Conservation (phyloP, 2,113 vertebrate genomes). For the Myanophis thanlyinensis region DNA sequence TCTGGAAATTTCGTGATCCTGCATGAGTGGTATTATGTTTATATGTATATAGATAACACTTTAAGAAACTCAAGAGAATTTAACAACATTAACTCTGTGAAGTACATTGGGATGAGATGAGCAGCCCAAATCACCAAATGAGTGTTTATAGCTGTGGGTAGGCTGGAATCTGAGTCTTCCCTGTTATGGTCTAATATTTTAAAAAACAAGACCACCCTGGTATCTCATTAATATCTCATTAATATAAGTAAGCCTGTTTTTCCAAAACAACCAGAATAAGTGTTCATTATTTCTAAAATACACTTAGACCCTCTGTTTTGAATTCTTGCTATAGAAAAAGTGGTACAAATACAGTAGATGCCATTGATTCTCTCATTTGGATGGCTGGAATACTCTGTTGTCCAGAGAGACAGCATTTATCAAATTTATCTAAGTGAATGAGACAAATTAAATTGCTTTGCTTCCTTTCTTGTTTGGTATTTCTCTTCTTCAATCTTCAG, state of each 20-base stretch:
- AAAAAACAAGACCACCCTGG: background rate
- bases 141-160: background rate
- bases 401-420: background rate
- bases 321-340: background rate
- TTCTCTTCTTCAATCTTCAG: slow-evolving; percentile 6
- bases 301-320: background rate
- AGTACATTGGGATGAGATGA: background rate
- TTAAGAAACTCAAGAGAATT: background rate
- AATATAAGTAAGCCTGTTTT: background rate
- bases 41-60: no score
- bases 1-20: no score
- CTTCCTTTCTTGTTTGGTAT: background rate
- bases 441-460: slow-evolving; percentile 4
- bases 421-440: background rate
- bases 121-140: background rate
- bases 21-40: no score
- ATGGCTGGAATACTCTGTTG: background rate
- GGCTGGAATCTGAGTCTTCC: background rate
- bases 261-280: background rate
- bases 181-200: background rate
- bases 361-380: background rate
- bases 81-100: background rate
- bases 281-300: background rate
- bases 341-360: background rate
- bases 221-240: no score